Conservation (phyloP, 1,140 invertebrate genomes). For the Steinernema khuongi region DNA sequence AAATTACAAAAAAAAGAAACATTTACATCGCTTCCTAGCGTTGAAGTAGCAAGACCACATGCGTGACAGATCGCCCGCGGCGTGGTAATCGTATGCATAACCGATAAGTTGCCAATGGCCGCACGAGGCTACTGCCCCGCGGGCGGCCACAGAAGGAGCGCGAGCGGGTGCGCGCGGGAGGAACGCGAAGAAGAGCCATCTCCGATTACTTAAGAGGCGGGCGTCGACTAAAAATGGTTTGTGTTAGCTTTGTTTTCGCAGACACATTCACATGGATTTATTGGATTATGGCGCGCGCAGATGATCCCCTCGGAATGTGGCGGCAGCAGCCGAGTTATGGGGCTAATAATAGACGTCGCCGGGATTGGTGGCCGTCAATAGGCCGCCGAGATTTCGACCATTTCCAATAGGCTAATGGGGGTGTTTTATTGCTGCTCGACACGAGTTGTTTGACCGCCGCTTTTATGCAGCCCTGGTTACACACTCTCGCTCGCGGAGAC, state of each 20-base stretch:
- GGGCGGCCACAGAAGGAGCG: neutral
- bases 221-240: neutral
- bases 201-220: neutral
- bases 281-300: neutral
- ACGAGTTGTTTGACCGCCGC: neutral
- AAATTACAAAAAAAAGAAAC: too few species aligned
- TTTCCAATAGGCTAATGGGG: slow-evolving; percentile 1
- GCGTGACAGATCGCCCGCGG: neutral
- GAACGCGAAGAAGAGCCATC: neutral
- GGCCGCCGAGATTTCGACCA: neutral
- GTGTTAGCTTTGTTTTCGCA: slow-evolving; percentile 3
- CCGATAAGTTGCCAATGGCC: neutral
- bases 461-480: too few species aligned
- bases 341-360: slow-evolving; percentile 8
- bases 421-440: neutral
- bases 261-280: neutral
- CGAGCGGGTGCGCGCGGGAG: neutral
- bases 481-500: too few species aligned
- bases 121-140: neutral
- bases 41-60: too few species aligned
- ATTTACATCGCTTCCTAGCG: too few species aligned
- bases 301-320: slow-evolving; percentile 5
- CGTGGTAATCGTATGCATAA: slow-evolving; percentile 14
- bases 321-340: neutral
- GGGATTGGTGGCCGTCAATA: neutral